Conservation (phyloP, 2,888 invertebrate genomes). For the Zaprionus bogoriensis region DNA sequence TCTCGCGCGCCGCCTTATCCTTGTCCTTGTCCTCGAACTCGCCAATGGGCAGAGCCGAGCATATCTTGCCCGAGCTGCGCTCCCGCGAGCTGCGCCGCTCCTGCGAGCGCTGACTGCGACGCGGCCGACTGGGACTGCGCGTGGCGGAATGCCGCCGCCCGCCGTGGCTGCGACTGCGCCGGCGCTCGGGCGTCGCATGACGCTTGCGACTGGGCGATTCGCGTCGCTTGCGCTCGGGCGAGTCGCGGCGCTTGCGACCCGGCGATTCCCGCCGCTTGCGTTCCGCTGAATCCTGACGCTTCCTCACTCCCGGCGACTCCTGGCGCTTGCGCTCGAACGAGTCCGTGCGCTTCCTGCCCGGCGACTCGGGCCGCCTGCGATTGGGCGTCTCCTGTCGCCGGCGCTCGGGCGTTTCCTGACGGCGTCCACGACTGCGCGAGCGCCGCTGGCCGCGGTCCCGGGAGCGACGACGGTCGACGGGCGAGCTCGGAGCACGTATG, state of each 20-base stretch:
- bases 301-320: conserved; percentile 26
- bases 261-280: conserved; percentile 47
- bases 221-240: conserved; percentile 42
- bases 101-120: conserved; percentile 40
- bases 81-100: conserved; percentile 34
- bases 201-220: conserved; percentile 43
- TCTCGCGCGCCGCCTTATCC: conserved; percentile 73
- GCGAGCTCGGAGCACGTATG: conserved; percentile 67
- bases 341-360: conserved; percentile 24
- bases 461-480: conserved; percentile 68
- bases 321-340: conserved; percentile 29
- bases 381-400: conserved; percentile 31
- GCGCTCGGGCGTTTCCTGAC: conserved; percentile 31
- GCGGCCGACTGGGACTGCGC: conserved; percentile 49
- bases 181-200: conserved; percentile 32
- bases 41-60: conserved; percentile 31
- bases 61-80: conserved; percentile 28
- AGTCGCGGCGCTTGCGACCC: conserved; percentile 43
- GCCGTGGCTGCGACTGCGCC: conserved; percentile 52
- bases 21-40: conserved; percentile 75
- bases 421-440: conserved; percentile 57
- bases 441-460: conserved; percentile 47
- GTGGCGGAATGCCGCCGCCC: conserved; percentile 52
- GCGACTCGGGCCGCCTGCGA: conserved; percentile 23
- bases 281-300: conserved; percentile 26